phyloP scores from a whole-genome alignment of 2,888 invertebrate species.

The Blastobasis lacticolella region DNA sequence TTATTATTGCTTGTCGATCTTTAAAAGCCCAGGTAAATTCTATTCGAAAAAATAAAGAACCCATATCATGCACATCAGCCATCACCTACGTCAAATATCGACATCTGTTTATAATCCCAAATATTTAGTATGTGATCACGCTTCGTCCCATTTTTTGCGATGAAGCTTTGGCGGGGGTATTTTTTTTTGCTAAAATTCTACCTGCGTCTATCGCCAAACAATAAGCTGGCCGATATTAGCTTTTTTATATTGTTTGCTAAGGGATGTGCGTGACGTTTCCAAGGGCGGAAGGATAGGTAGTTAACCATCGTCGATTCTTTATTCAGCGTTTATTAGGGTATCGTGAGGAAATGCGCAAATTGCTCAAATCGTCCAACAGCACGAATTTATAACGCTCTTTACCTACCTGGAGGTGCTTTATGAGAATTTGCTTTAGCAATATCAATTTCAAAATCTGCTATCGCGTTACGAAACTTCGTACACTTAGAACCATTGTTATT shows the following conservation, averaged over 20 bases:
- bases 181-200: constrained; percentile 47
- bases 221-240: constrained; percentile 38
- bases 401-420: constrained; percentile 10
- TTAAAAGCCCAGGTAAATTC: constrained; percentile 29
- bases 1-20: constrained; percentile 5
- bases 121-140: constrained; percentile 57
- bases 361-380: constrained; percentile 32
- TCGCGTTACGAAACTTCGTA: constrained; percentile 10
- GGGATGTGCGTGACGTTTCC: constrained; percentile 65
- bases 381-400: constrained; percentile 6
- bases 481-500: too few species aligned
- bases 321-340: constrained; percentile 48
- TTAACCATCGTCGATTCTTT: constrained; percentile 36
- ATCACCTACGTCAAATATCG: constrained; percentile 41
- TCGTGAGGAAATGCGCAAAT: constrained; percentile 58
- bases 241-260: constrained; percentile 50
- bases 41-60: constrained; percentile 27
- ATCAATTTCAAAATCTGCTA: background rate
- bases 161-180: constrained; percentile 30
- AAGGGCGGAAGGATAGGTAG: constrained; percentile 68
- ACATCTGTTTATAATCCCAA: constrained; percentile 61
- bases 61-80: constrained; percentile 41
- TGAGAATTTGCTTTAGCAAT: background rate
- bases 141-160: constrained; percentile 49
- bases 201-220: constrained; percentile 58